These are phyloP conservation scores for Suricata suricatta DNA, from an alignment of 2,113 vertebrate species.

Conservation along the genomic window DNA sequence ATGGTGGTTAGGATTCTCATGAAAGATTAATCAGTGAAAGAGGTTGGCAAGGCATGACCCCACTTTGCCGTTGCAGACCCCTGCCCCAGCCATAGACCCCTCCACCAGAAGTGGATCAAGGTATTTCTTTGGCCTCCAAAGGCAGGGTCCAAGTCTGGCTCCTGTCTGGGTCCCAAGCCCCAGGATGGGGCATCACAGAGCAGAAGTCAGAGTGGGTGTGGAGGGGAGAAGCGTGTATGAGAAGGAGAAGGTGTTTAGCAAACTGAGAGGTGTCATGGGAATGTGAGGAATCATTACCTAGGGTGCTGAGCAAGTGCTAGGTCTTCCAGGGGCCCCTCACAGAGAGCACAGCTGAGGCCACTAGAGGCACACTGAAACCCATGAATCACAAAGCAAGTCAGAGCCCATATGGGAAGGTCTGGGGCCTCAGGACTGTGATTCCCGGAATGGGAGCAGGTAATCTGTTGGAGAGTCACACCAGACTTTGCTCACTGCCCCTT, in stretches of 20 bases:
- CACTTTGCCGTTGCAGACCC: neutral
- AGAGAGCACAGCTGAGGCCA: neutral
- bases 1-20: conserved; percentile 3
- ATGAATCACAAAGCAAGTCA: neutral
- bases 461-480: neutral
- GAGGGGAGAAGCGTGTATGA: neutral
- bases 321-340: neutral
- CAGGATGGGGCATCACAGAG: neutral
- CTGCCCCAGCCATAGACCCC: neutral
- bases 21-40: conserved; percentile 17
- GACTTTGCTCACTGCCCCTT: neutral
- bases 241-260: conserved; percentile 46
- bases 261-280: neutral
- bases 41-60: neutral
- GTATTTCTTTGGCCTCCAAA: neutral
- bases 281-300: neutral
- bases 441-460: neutral
- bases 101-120: neutral
- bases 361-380: neutral
- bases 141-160: neutral
- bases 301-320: neutral
- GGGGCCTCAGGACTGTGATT: neutral
- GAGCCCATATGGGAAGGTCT: neutral
- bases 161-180: neutral
- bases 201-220: neutral